Evolutionary conservation across 1,140 invertebrate genomes (phyloP), one percentile per base, ranked within the genome.

Genomic region (Pogonognathellus flavescens): DNA sequence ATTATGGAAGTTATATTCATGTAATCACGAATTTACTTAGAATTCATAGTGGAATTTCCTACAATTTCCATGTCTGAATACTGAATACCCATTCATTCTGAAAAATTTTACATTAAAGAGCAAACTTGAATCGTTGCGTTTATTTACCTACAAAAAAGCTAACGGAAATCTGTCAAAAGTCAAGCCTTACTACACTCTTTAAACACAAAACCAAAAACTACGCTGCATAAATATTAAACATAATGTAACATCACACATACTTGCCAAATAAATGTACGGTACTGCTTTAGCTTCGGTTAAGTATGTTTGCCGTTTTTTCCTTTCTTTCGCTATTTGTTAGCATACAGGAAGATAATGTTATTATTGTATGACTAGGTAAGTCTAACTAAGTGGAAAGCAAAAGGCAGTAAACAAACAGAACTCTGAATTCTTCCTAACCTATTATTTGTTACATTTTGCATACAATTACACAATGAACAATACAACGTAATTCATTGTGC

Each of bases 161-260:
- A 76, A 76, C 70, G 70, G 70, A 76, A 76, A 50, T 31, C 70
- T 76, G 70, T 76, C 70, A 76, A 20, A 76, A 49, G 16, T 50
- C 70, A 50, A 14, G 31, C 11, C 9, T 62, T 10, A 66, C 22
- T 31, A 66, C 41, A 76, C 25, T 76, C 31, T 41, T 3, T 41
- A 1, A 76, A 41, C 49, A 76, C 70, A 76, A 76, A 49, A 14
- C 41, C 6, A n/a, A 31, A 50, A 76, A 76, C 14, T 8, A 50
- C 31, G 62, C 18, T 60, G 1, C 31, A 41, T 41, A 41, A 60
- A 11, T 66, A 31, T 66, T 66, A 25, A 66, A 20, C 5, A 25
- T 31, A 66, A 62, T 9, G 10, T 2, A 62, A 49, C 70, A 76
- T 76, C 70, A 50, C 70, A 76, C 70, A 66, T 66, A 13, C 20